Percentiles rank a stretch among this genome's conserved stretches.
Evolutionary conservation across 2,888 invertebrate genomes (phyloP).

Genomic region (Dryobota labecula): DNA sequence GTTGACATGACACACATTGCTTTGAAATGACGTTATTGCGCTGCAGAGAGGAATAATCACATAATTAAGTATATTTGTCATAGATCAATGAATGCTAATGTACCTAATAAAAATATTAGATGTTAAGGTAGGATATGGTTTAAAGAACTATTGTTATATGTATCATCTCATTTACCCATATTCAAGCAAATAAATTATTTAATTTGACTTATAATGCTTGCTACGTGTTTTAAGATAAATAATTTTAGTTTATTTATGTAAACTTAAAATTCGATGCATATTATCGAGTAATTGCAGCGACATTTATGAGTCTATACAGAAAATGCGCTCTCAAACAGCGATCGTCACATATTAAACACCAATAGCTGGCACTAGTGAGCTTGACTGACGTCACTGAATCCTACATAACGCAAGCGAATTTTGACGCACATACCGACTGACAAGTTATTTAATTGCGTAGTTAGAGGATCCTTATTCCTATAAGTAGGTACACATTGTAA

Average conservation of each 20-base stretch:
- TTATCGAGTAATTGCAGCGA: neutral
- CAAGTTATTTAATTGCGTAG: neutral
- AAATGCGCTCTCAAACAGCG: neutral
- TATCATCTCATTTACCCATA: too few relatives aligned
- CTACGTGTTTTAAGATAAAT: neutral
- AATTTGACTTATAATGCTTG: neutral
- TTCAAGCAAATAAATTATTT: neutral
- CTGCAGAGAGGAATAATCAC: neutral
- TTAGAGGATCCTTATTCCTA: neutral
- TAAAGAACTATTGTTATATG: neutral
- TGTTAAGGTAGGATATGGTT: neutral
- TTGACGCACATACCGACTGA: neutral
- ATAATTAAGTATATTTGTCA: neutral
- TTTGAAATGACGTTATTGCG: neutral
- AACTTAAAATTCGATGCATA: neutral
- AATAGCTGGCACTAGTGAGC: constrained; percentile 12
- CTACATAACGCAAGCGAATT: neutral
- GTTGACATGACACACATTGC: constrained; percentile 2
- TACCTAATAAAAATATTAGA: neutral
- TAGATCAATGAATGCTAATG: neutral
- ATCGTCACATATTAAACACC: neutral
- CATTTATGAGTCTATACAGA: neutral
- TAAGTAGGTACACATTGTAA: neutral
- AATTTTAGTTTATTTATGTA: neutral
- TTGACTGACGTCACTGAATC: neutral